phyloP scores from a whole-genome alignment of 2,113 vertebrate species.

The Porphyrio hochstetteri region DNA sequence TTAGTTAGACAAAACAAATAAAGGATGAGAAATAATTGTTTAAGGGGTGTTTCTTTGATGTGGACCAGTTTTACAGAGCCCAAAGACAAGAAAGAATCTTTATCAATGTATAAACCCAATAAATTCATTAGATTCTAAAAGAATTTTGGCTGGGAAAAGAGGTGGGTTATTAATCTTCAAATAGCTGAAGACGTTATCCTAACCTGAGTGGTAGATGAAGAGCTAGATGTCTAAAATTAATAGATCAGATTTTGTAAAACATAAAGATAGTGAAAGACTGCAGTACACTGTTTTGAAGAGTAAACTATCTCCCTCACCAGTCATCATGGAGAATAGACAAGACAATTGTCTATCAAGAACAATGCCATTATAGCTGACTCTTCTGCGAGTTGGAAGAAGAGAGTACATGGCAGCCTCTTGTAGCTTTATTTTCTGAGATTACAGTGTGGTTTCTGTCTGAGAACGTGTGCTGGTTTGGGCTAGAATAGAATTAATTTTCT shows the following conservation, averaged over 20 bases:
- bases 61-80: background rate
- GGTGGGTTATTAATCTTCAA: background rate
- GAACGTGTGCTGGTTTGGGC: background rate
- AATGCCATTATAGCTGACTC: background rate
- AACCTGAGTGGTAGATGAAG: background rate
- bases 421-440: background rate
- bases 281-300: background rate
- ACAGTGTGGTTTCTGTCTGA: background rate
- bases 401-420: background rate
- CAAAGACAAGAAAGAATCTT: background rate
- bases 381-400: background rate
- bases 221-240: background rate
- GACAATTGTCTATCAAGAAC: background rate
- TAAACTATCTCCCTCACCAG: background rate
- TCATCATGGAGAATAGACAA: background rate
- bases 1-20: background rate
- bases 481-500: background rate
- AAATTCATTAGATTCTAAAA: background rate
- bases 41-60: background rate
- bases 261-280: background rate
- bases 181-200: background rate
- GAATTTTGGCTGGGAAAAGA: background rate
- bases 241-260: background rate
- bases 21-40: background rate
- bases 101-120: background rate